Evolutionary conservation across 2,888 invertebrate species (phyloP), one percentile per base, ranked within the genome.

Genomic region (Patella pellucida): DNA sequence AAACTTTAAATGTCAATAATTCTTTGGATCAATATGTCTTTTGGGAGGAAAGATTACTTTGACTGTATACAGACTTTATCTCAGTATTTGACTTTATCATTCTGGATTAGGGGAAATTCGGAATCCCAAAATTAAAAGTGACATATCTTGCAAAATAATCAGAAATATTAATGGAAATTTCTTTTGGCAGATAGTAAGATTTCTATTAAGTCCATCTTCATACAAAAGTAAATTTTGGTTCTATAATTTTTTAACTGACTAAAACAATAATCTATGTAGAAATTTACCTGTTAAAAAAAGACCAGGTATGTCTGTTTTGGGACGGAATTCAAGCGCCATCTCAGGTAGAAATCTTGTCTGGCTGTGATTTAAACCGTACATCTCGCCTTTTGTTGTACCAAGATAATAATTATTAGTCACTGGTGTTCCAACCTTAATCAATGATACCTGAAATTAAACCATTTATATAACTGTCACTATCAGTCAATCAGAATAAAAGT

Each of bases 231-330:
- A 41, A 41, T 9, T 41, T 41, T 41, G 41, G 1, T 41, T 41
- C 0, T 41, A n/a, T n/a, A 41, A 9, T 41, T 5, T 41, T 41
- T 41, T 5, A 41, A 4, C 31, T 41, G 31, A 7, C 31, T 41
- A 5, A 41, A 41, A 4, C 31, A 41, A 41, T 41, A 41, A 41
- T 41, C 31, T 41, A 41, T 41, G 7, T 41, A 41, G 41, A 41
- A 54, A 83, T 79, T 81, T 84, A 85, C 91, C 91, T 79, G 89
- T 85, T 7, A 91, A 75, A 75, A 83, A 87, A 5, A 91, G 85
- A 16, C 91, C 91, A 52, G 88, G 89, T 50, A 91, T 85, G 23
- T 86, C 91, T 9, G 89, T 88, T 31, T 89, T 85, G 5, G 91
- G 86, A 19, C 91, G 78, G 11, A 90, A 85, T 19, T 81, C 82